phyloP scores from a whole-genome alignment of 1,140 invertebrate species.

The Babylonia areolata region DNA sequence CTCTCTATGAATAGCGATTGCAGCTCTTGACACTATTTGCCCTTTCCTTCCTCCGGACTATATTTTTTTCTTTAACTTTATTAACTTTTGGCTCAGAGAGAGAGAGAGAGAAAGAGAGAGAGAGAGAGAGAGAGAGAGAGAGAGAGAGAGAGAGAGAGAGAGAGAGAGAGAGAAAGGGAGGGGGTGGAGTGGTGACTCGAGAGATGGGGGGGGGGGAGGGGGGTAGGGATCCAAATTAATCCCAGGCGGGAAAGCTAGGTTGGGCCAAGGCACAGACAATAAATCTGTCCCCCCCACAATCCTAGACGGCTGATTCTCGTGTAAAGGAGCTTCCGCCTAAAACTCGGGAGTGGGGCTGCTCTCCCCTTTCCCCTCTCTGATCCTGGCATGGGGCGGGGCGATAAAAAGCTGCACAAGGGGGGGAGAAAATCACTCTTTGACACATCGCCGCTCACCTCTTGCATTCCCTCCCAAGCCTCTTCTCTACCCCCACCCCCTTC shows the following conservation, averaged over 20 bases:
- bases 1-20: too few relatives aligned
- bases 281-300: conserved; percentile 10
- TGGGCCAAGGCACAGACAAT: not conserved
- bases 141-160: not conserved
- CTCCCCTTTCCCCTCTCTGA: not conserved
- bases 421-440: not conserved
- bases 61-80: too few relatives aligned
- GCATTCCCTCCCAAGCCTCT: too few relatives aligned
- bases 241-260: not conserved
- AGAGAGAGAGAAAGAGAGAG: not conserved
- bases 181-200: too few relatives aligned
- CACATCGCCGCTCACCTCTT: not conserved
- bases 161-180: not conserved
- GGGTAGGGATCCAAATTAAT: not conserved
- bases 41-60: too few relatives aligned
- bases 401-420: conserved; percentile 5
- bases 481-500: too few relatives aligned
- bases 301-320: not conserved
- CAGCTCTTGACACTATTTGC: too few relatives aligned
- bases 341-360: not conserved
- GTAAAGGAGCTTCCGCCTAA: not conserved
- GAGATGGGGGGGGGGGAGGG: too few relatives aligned
- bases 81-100: too few relatives aligned
- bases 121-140: not conserved
- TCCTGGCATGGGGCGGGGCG: not conserved